Evolutionary conservation across 2,797 vertebrate genomes (phyloP).

Genomic region (Momotus momota): DNA sequence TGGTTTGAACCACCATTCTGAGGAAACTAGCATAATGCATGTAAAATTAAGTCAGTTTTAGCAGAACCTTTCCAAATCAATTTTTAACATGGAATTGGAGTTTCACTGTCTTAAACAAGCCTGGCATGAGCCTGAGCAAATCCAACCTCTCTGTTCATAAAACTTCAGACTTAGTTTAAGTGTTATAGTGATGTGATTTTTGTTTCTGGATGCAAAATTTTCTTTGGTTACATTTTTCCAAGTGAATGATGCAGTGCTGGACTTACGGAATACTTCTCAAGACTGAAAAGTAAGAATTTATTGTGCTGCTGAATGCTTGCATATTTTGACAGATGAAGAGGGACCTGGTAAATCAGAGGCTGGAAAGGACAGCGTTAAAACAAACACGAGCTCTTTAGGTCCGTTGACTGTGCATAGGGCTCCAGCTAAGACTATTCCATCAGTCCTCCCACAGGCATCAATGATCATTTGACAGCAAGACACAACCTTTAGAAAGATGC

Average conservation of each 20-base stretch:
- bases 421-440: background rate
- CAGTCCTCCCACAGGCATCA: background rate
- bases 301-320: background rate
- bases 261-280: background rate
- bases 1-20: background rate
- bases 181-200: background rate
- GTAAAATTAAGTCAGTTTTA: background rate
- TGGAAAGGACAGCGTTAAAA: background rate
- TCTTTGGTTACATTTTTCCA: background rate
- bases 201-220: background rate
- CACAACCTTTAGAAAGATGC: background rate
- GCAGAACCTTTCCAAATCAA: background rate
- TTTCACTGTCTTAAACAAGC: background rate
- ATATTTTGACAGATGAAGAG: background rate
- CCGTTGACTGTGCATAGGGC: background rate
- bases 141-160: background rate
- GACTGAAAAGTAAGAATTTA: background rate
- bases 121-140: background rate
- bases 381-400: background rate
- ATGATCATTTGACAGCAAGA: background rate
- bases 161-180: background rate
- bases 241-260: background rate
- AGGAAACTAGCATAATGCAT: background rate
- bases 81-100: background rate
- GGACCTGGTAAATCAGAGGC: background rate